A percentile compares a stretch with the other conserved stretches of the same genome.
Conservation (phyloP, 2,113 vertebrate species). For the Ursus arctos region DNA sequence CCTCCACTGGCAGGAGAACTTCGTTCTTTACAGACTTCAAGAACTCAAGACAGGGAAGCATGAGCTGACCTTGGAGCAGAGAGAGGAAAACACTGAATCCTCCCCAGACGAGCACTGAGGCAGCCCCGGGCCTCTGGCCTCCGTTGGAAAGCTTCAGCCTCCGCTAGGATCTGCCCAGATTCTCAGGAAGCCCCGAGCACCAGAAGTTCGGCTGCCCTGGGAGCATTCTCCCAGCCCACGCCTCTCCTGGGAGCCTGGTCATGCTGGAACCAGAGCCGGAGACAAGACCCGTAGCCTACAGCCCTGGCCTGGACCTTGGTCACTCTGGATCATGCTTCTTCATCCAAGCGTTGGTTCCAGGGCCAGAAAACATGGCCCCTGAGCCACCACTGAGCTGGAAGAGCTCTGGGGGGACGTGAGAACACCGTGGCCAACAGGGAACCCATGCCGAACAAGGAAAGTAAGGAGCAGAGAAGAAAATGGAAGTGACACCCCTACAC, state of each 20-base stretch:
- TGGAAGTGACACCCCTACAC: too few relatives aligned
- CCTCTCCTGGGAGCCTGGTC: background rate
- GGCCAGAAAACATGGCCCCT: background rate
- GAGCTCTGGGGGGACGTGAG: background rate
- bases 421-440: background rate
- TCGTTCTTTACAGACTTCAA: background rate
- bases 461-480: rapidly evolving
- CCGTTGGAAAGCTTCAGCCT: background rate
- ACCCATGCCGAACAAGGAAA: background rate
- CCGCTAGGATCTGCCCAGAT: background rate
- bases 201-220: too few relatives aligned
- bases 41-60: background rate
- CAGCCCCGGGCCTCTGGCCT: background rate
- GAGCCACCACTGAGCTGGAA: background rate
- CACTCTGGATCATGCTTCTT: background rate
- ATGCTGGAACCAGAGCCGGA: background rate
- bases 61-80: background rate
- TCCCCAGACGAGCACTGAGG: background rate
- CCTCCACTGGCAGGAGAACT: background rate
- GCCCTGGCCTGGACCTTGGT: background rate
- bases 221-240: rapidly evolving
- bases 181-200: background rate
- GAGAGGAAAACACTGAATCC: background rate
- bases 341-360: rapidly evolving
- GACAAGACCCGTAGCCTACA: background rate